These are phyloP conservation scores for Pampusana beccarii DNA, from an alignment of 2,113 vertebrate species.

Conservation along the genomic window DNA sequence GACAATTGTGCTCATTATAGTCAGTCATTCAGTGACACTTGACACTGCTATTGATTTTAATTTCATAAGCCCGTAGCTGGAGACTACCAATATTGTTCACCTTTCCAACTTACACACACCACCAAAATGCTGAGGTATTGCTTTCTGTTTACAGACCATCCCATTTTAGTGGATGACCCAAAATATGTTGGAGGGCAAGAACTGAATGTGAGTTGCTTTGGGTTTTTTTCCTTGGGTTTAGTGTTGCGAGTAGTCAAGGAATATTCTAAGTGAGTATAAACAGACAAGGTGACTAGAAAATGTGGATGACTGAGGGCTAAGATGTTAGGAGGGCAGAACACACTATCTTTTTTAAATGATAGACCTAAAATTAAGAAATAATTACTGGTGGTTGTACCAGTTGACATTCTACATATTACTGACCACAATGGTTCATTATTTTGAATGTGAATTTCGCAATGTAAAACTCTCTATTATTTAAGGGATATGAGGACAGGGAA, in stretches of 20 bases:
- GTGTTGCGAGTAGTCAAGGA: not conserved
- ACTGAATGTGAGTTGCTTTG: not conserved
- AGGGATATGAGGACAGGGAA: not conserved
- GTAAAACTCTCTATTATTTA: not conserved
- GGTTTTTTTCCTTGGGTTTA: not conserved
- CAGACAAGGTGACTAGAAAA: not conserved
- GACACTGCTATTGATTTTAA: not conserved
- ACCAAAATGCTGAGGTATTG: not conserved
- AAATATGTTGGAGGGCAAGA: not conserved
- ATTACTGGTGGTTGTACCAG: not conserved
- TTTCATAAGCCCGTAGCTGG: not conserved
- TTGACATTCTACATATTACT: not conserved
- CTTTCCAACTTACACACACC: not conserved
- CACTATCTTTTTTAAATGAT: not conserved
- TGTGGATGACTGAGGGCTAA: not conserved
- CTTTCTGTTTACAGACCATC: not conserved
- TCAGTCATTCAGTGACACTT: not conserved
- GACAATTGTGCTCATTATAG: not conserved
- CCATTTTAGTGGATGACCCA: not conserved
- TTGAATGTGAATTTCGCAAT: not conserved
- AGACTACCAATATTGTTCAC: not conserved
- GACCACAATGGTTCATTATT: not conserved
- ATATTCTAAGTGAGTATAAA: not conserved
- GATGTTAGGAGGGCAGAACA: not conserved
- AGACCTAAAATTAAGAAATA: not conserved